A percentile compares a stretch with the other conserved stretches of the same genome.
Conservation (phyloP, 2,113 vertebrate species). For the Motacilla alba region DNA sequence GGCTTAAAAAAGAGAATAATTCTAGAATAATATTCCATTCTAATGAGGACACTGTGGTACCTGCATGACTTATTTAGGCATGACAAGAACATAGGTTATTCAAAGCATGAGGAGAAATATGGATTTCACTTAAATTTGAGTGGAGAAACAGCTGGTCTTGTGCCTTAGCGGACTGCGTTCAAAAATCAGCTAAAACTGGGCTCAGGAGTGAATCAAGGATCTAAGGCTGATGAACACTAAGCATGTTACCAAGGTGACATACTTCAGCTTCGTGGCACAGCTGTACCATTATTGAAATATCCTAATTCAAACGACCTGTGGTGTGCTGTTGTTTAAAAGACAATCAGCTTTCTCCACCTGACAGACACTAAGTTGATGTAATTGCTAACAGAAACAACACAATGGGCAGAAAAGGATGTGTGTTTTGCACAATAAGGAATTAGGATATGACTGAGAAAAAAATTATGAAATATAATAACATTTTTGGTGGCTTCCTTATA, state of each 20-base stretch:
- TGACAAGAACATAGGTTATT: background rate
- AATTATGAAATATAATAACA: background rate
- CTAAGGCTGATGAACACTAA: slow-evolving; percentile 5
- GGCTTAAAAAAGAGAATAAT: background rate
- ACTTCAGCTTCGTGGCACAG: slow-evolving; percentile 34
- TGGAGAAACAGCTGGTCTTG: background rate
- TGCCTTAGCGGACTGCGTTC: background rate
- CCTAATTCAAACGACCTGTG: background rate
- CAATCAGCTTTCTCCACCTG: background rate
- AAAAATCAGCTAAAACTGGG: background rate
- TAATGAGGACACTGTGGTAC: background rate
- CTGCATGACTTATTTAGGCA: background rate
- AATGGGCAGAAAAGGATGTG: background rate
- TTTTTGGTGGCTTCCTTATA: background rate
- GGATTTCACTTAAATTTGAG: background rate
- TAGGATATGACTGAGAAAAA: background rate
- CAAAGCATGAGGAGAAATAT: background rate
- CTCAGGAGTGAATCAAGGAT: slow-evolving; percentile 16
- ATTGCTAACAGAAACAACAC: background rate
- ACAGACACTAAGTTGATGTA: background rate
- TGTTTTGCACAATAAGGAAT: background rate
- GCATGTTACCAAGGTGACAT: slow-evolving; percentile 37
- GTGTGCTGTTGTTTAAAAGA: background rate
- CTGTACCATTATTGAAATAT: slow-evolving; percentile 3
- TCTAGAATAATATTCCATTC: background rate